phyloP scores from a whole-genome alignment of 2,113 vertebrate genomes.

The cattle (Bos taurus) region ARS-UCD2.0 NC_037350.1:34041501-34042000 shows the following conservation, averaged over 20 bases:
- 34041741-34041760: too few relatives aligned
- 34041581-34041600: too few relatives aligned
- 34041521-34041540: too few relatives aligned
- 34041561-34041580: too few relatives aligned
- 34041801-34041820: background rate
- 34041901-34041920: background rate
- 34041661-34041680: too few relatives aligned
- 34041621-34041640: too few relatives aligned
- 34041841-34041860: background rate
- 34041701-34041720: background rate
- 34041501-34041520: too few relatives aligned
- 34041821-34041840: background rate
- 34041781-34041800: background rate
- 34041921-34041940: background rate
- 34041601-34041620: too few relatives aligned
- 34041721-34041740: background rate
- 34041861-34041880: background rate
- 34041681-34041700: too few relatives aligned
- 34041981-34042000: background rate
- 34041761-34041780: accelerated
- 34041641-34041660: too few relatives aligned
- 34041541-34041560: too few relatives aligned
- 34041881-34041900: background rate
- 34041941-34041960: background rate
- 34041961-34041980: background rate